Evolutionary conservation across 1,140 invertebrate genomes (phyloP), one percentile per base, ranked within the genome.

Genomic region (Drosophila trapezifrons): DNA sequence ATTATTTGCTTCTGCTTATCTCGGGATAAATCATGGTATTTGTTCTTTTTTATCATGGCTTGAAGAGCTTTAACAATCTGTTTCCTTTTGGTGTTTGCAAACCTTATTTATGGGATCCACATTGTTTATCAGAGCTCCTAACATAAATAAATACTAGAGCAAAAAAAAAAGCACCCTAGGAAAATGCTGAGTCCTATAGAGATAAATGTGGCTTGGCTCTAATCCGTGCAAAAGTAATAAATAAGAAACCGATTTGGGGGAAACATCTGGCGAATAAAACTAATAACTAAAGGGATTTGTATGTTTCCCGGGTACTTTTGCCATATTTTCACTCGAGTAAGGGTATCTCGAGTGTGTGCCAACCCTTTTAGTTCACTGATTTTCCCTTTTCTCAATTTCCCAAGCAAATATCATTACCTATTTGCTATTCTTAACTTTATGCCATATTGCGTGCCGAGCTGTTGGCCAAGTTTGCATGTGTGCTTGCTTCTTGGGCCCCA

Each of bases 381-480:
- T 74, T 51, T 51, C 35, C 49, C 51, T 64, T 52, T 72, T 40
- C 32, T 65, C 51, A 37, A 46, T 60, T 54, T 46, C 65, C 10
- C 54, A 32, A 25, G 32, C 59, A 71, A 71, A 71, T 70, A 70
- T 57, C 56, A 40, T 49, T 64, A 51, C 56, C 52, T 85, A 76
- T 85, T 85, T 85, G 77, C 75, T 85, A 80, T 80, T 80, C 81
- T 58, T 73, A 51, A 60, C 58, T 77, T 76, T 62, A 64, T 65
- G 77, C 45, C 58, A 70, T 78, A 86, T 85, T 80, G 81, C 81
- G 81, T 84, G 81, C 60, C 29, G 35, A 35, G 18, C 38, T 58
- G 42, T 42, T 32, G n/a, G 40, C 40, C 49, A 52, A 17, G 60
- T 45, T 51, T 58, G 22, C 75, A 59, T 71, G 47, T 63, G 37